Evolutionary conservation across 2,797 vertebrate species (phyloP).

Genomic region (Rhinatrema bivittatum): DNA sequence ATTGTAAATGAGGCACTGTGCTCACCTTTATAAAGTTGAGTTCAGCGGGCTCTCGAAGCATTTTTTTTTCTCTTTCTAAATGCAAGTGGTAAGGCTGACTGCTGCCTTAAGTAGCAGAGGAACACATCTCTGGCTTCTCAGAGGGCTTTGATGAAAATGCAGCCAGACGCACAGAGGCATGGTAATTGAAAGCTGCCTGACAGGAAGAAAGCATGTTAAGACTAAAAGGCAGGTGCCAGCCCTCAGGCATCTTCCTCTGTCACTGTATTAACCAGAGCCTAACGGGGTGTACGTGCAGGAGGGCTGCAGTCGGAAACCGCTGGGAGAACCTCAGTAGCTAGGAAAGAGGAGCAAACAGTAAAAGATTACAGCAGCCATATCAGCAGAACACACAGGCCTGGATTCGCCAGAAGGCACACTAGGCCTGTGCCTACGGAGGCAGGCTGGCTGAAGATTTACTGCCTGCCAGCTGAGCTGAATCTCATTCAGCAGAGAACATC

Average conservation of each 20-base stretch:
- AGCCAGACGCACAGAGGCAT: constrained; percentile 31
- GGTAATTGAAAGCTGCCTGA: constrained; percentile 39
- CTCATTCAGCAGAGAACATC: too few species aligned
- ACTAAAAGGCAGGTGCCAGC: constrained; percentile 48
- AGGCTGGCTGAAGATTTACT: too few species aligned
- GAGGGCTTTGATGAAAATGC: constrained; percentile 35
- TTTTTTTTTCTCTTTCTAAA: constrained; percentile 10
- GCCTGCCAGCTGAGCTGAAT: too few species aligned
- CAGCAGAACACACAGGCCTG: too few species aligned
- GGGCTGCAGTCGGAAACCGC: not conserved
- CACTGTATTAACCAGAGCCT: constrained; percentile 35
- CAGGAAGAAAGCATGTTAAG: constrained; percentile 29
- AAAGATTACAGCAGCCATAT: not conserved
- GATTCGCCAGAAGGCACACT: too few species aligned
- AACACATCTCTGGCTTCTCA: constrained; percentile 36
- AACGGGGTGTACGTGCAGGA: constrained; percentile 5
- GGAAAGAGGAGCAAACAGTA: too few species aligned
- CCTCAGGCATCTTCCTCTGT: constrained; percentile 44
- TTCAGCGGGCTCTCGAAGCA: constrained; percentile 14
- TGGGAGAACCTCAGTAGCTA: too few species aligned
- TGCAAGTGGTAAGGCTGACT: constrained; percentile 33
- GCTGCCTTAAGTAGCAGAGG: constrained; percentile 30
- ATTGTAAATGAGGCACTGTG: too few species aligned
- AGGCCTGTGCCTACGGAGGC: too few species aligned
- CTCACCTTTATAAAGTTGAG: constrained; percentile 8